Percentiles rank a stretch among this genome's conserved stretches.
phyloP scores from a whole-genome alignment of 2,797 vertebrate genomes.

The Scolopax bukidnonensis region DNA sequence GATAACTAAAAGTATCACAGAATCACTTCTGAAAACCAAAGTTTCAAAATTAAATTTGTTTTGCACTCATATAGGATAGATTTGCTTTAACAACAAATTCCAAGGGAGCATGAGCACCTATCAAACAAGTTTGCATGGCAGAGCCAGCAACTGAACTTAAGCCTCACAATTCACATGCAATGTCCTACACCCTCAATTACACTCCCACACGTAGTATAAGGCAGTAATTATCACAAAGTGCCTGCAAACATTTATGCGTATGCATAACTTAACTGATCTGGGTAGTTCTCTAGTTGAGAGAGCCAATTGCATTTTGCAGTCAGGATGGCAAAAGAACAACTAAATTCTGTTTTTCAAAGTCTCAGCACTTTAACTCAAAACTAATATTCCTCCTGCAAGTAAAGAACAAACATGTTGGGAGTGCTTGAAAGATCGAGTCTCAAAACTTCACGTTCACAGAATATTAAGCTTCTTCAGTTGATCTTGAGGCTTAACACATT shows the following conservation, averaged over 20 bases:
- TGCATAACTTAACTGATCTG: background rate
- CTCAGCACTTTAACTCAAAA: background rate
- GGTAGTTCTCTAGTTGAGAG: background rate
- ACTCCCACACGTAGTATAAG: background rate
- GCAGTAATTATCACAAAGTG: background rate
- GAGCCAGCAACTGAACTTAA: background rate
- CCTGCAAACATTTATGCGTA: background rate
- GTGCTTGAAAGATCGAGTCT: accelerated
- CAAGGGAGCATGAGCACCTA: background rate
- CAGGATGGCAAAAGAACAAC: background rate
- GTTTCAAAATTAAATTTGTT: background rate
- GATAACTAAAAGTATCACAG: too few relatives aligned
- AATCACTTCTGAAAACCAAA: background rate
- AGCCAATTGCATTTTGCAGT: background rate
- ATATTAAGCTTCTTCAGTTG: background rate
- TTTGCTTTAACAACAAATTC: background rate
- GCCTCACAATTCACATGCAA: background rate
- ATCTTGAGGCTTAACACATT: background rate
- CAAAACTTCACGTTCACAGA: background rate
- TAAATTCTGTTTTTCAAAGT: background rate
- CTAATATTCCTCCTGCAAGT: background rate
- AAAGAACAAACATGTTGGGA: background rate
- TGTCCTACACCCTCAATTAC: background rate
- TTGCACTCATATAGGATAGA: background rate
- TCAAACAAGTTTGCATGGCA: background rate